Percentiles rank a stretch among this genome's conserved stretches.
Conservation (phyloP, 2,888 invertebrate genomes). For the Eurytoma californica region DNA sequence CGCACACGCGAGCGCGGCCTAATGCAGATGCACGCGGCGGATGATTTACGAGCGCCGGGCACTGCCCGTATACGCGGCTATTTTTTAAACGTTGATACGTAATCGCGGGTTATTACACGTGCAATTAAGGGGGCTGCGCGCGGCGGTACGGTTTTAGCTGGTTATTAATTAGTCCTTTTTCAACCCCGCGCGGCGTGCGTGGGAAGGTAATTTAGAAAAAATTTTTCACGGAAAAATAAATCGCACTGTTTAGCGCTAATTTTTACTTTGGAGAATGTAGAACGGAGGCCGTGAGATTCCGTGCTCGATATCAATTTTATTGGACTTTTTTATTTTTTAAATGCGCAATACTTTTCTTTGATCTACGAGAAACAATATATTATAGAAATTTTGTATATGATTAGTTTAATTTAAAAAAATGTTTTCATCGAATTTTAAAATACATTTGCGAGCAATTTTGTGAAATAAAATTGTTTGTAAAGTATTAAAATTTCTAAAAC, state of each 20-base stretch:
- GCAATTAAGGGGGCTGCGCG: slow-evolving; percentile 31
- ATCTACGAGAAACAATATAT: too few relatives aligned
- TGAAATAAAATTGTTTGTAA: too few relatives aligned
- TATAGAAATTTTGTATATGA: too few relatives aligned
- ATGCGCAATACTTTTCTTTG: too few relatives aligned
- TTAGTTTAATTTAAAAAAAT: too few relatives aligned
- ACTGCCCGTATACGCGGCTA: neutral
- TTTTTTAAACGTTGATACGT: slow-evolving; percentile 44
- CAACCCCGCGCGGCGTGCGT: neutral
- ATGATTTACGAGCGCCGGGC: slow-evolving; percentile 36
- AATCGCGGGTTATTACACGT: slow-evolving; percentile 41
- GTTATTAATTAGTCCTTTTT: slow-evolving; percentile 48
- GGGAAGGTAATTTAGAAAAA: neutral
- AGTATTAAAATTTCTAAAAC: too few relatives aligned
- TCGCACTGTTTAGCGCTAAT: slow-evolving; percentile 24
- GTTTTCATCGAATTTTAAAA: too few relatives aligned
- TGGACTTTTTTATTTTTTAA: too few relatives aligned
- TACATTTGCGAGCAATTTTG: too few relatives aligned
- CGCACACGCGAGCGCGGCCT: neutral
- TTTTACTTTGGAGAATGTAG: neutral
- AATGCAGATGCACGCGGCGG: slow-evolving; percentile 24
- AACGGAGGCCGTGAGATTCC: too few relatives aligned
- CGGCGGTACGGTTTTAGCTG: slow-evolving; percentile 6
- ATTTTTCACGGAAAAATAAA: slow-evolving; percentile 14
- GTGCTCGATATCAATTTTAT: too few relatives aligned